Conservation (phyloP, 2,113 vertebrate genomes). For the Larimichthys polyactis region DNA sequence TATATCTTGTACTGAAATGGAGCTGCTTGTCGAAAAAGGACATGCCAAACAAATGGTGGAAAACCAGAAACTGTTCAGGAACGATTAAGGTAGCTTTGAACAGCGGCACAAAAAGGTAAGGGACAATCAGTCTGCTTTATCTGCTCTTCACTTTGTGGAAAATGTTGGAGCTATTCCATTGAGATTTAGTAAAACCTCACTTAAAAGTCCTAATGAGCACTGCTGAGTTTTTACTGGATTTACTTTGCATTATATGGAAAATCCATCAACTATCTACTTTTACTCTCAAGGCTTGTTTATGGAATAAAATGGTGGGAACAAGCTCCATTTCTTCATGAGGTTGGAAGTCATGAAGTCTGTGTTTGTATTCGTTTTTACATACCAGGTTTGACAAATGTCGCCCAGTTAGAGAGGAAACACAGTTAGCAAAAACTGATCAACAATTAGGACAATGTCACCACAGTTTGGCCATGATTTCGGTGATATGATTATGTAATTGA, state of each 20-base stretch:
- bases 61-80: neutral
- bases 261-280: neutral
- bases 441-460: conserved; percentile 29
- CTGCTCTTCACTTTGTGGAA: neutral
- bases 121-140: neutral
- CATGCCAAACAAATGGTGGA: neutral
- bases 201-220: neutral
- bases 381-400: neutral
- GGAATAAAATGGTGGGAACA: neutral
- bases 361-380: neutral
- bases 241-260: neutral
- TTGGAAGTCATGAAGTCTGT: neutral
- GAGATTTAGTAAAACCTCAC: neutral
- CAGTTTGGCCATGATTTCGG: conserved; percentile 9
- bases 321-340: neutral
- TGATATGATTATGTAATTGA: conserved; percentile 74
- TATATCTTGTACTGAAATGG: neutral
- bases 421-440: conserved; percentile 9
- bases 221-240: neutral
- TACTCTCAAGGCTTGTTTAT: neutral
- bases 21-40: neutral
- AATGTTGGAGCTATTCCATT: neutral
- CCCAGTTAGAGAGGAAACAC: neutral
- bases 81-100: neutral
- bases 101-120: conserved; percentile 12